Evolutionary conservation across 2,113 vertebrate genomes (phyloP).

Genomic region (Anser brachyrhynchus): DNA sequence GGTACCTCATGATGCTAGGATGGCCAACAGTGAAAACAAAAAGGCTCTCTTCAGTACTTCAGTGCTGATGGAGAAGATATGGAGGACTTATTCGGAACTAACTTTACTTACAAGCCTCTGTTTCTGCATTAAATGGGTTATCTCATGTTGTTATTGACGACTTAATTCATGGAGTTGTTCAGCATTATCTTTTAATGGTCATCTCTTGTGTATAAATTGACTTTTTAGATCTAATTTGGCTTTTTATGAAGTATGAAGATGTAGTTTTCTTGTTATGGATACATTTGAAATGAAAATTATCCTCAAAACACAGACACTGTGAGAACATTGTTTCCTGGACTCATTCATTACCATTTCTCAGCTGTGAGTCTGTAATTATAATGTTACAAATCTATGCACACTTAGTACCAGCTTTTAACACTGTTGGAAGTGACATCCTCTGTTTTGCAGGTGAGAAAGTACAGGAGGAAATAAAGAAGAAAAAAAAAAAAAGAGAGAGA

Average conservation of each 20-base stretch:
- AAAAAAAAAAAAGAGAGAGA: too few relatives aligned
- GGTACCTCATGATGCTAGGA: not conserved
- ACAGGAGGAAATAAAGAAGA: too few relatives aligned
- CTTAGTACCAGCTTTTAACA: not conserved
- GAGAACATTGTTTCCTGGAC: not conserved
- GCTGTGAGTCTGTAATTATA: not conserved
- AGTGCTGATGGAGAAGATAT: not conserved
- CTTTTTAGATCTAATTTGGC: not conserved
- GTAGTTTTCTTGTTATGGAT: not conserved
- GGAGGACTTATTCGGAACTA: not conserved
- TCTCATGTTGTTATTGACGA: not conserved
- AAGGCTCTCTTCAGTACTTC: not conserved
- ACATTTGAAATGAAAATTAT: not conserved
- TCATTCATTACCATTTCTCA: not conserved
- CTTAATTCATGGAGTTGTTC: not conserved
- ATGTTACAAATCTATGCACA: not conserved
- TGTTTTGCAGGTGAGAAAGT: not conserved
- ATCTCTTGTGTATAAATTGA: not conserved
- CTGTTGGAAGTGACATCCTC: not conserved
- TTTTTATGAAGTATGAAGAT: not conserved
- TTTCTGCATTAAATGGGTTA: not conserved
- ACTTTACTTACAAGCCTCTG: not conserved
- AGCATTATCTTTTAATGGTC: not conserved
- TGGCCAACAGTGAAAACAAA: not conserved
- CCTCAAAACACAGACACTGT: not conserved